Evolutionary conservation across 2,888 invertebrate genomes (phyloP).

Genomic region (Lithophane ornitopus): DNA sequence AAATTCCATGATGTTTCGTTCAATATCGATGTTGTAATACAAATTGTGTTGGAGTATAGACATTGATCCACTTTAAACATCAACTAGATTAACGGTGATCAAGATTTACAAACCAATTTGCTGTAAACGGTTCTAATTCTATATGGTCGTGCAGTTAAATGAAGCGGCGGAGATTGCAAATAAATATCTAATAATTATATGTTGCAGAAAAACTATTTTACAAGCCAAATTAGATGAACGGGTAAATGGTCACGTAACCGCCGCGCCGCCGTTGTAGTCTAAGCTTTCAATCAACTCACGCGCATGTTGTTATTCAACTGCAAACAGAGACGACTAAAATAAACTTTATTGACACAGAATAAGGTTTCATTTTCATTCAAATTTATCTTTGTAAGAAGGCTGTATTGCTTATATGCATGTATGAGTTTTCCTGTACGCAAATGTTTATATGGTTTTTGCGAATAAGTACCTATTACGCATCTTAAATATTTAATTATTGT

Average conservation of each 20-base stretch:
- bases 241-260: slow-evolving; percentile 83
- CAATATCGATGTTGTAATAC: background rate
- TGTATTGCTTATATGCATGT: background rate
- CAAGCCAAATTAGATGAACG: slow-evolving; percentile 81
- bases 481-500: background rate
- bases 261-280: slow-evolving; percentile 70
- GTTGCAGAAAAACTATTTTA: slow-evolving; percentile 76
- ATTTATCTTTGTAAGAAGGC: background rate
- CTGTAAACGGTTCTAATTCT: slow-evolving; percentile 70
- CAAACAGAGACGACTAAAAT: slow-evolving; percentile 9
- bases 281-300: slow-evolving; percentile 82
- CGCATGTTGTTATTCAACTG: slow-evolving; percentile 58
- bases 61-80: slow-evolving; percentile 52
- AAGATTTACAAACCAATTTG: slow-evolving; percentile 61
- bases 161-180: slow-evolving; percentile 72
- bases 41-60: slow-evolving; percentile 32
- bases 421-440: slow-evolving; percentile 20
- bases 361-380: slow-evolving; percentile 12
- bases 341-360: slow-evolving; percentile 46
- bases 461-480: slow-evolving; percentile 18
- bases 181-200: slow-evolving; percentile 75
- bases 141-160: slow-evolving; percentile 68
- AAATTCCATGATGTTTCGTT: background rate
- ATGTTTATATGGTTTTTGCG: slow-evolving; percentile 5
- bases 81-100: slow-evolving; percentile 37